Evolutionary conservation across 2,113 vertebrate species (phyloP).

Genomic region (Nyctibius bracteatus): DNA sequence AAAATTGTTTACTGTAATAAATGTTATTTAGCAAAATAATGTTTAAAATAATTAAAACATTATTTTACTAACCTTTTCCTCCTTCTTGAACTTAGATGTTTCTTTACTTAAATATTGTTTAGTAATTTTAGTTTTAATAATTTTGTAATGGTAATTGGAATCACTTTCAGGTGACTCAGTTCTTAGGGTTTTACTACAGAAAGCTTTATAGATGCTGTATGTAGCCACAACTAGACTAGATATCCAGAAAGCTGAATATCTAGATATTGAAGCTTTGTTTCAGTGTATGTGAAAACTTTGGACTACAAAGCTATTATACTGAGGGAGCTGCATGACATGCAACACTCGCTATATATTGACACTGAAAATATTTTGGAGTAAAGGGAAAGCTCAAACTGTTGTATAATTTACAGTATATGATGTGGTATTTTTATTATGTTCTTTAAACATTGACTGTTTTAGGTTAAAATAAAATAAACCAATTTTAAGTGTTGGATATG

Average conservation of each 20-base stretch:
- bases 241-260: background rate
- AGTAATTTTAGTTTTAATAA: background rate
- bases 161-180: background rate
- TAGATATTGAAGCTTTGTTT: background rate
- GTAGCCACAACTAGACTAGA: background rate
- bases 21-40: background rate
- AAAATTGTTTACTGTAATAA: background rate
- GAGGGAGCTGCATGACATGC: background rate
- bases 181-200: background rate
- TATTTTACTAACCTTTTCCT: background rate
- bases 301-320: background rate
- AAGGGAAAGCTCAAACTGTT: background rate
- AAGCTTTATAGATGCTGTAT: background rate
- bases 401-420: background rate
- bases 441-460: background rate
- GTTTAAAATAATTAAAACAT: background rate
- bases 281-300: background rate
- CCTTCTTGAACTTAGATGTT: background rate
- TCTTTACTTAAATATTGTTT: background rate
- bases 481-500: no score
- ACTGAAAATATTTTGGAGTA: background rate
- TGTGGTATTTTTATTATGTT: background rate
- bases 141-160: background rate
- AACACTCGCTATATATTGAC: rapidly evolving
- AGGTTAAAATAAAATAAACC: no score